Conservation (phyloP, 1,140 invertebrate species). For the Cyclina sinensis region DNA sequence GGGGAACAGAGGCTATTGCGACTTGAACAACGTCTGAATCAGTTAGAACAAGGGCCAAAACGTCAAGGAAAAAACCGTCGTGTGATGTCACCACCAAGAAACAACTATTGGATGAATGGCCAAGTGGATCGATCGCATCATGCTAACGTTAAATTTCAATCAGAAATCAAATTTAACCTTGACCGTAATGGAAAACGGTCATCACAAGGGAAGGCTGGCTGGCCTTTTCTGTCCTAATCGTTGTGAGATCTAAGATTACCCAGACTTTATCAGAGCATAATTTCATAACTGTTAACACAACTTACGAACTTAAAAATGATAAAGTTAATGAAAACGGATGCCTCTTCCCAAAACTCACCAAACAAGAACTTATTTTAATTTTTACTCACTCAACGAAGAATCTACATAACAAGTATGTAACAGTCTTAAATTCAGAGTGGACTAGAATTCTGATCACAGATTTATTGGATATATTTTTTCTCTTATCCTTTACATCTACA, state of each 20-base stretch:
- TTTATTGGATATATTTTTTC: too few relatives aligned
- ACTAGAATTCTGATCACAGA: too few relatives aligned
- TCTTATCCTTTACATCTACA: too few relatives aligned
- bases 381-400: too few relatives aligned
- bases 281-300: too few relatives aligned
- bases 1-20: conserved; percentile 69
- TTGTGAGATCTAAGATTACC: neutral
- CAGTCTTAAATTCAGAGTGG: too few relatives aligned
- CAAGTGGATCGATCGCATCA: conserved; percentile 61
- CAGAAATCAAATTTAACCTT: conserved; percentile 63
- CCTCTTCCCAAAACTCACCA: too few relatives aligned
- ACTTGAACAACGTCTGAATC: conserved; percentile 72
- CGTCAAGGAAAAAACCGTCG: conserved; percentile 15
- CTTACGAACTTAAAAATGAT: too few relatives aligned
- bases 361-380: too few relatives aligned
- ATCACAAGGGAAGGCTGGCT: conserved; percentile 29
- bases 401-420: too few relatives aligned
- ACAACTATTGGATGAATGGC: conserved; percentile 64
- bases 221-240: conserved; percentile 44
- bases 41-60: conserved; percentile 60
- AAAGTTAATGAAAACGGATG: too few relatives aligned
- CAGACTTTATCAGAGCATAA: too few relatives aligned
- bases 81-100: conserved; percentile 50
- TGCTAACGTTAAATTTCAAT: conserved; percentile 56
- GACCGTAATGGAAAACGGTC: conserved; percentile 19